Evolutionary conservation across 2,888 invertebrate species (phyloP).

Genomic region (Heliconius erato): DNA sequence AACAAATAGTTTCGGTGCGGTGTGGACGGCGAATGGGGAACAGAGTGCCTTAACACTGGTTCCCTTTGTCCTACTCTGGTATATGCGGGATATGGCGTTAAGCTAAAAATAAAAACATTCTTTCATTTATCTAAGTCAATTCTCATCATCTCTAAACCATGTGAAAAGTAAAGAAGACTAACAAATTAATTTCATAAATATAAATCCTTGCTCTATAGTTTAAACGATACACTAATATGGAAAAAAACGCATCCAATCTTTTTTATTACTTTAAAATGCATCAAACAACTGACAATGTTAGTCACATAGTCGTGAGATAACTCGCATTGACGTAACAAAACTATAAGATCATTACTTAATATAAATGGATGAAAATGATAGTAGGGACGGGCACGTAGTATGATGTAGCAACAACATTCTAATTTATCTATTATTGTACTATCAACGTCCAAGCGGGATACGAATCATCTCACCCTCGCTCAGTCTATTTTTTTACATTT

Average conservation of each 20-base stretch:
- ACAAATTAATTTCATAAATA: neutral
- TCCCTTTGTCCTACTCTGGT: too few species aligned
- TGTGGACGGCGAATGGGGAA: too few species aligned
- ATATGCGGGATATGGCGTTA: too few species aligned
- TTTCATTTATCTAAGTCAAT: too few species aligned
- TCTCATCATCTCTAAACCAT: too few species aligned
- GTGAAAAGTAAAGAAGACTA: too few species aligned
- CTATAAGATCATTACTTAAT: neutral
- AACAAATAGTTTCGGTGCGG: too few species aligned
- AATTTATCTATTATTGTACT: conserved; percentile 5
- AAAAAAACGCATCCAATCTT: neutral
- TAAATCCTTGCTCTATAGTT: neutral
- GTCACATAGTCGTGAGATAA: neutral
- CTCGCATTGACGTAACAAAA: neutral
- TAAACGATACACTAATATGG: too few species aligned
- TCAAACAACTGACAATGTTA: neutral
- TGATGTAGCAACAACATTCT: neutral
- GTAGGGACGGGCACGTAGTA: neutral
- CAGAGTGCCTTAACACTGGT: too few species aligned
- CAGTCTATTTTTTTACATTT: neutral
- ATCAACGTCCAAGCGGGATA: neutral
- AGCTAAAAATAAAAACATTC: too few species aligned
- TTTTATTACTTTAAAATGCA: neutral
- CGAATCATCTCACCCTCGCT: neutral
- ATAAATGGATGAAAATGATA: neutral